Conservation (phyloP, 2,797 vertebrate species). For the Falco naumanni region DNA sequence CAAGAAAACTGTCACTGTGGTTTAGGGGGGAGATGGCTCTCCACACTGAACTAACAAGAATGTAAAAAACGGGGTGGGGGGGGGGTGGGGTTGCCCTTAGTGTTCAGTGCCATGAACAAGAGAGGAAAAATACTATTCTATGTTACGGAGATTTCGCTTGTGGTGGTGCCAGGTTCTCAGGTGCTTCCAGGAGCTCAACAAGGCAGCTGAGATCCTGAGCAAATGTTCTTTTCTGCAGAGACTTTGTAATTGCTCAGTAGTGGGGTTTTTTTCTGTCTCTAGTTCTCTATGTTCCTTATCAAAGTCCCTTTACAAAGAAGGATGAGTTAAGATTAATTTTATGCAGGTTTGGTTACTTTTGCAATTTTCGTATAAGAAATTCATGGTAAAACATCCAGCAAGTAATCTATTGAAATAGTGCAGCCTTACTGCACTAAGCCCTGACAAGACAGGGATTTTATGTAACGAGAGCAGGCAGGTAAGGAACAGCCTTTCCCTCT, state of each 20-base stretch:
- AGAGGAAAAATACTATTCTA: neutral
- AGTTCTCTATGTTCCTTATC: neutral
- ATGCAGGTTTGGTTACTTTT: neutral
- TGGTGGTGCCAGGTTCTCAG: neutral
- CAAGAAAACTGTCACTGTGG: neutral
- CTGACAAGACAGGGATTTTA: neutral
- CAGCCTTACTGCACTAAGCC: neutral
- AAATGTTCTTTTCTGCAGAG: neutral
- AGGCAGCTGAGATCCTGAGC: neutral
- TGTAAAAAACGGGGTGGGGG: too few relatives aligned
- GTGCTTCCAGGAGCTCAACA: neutral
- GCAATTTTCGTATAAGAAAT: neutral
- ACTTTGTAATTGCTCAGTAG: neutral
- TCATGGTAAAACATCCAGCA: neutral
- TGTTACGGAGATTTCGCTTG: fast-evolving
- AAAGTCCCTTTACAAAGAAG: neutral
- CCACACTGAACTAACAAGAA: neutral
- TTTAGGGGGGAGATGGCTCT: neutral
- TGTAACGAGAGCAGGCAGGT: neutral
- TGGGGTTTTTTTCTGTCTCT: fast-evolving
- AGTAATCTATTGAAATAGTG: neutral
- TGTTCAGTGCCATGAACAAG: neutral
- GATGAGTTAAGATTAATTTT: neutral
- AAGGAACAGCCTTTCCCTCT: neutral
- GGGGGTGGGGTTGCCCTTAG: neutral